Base-by-base conservation (phyloP, 2,888 invertebrate genomes). In the Cephus pulcher region DNA sequence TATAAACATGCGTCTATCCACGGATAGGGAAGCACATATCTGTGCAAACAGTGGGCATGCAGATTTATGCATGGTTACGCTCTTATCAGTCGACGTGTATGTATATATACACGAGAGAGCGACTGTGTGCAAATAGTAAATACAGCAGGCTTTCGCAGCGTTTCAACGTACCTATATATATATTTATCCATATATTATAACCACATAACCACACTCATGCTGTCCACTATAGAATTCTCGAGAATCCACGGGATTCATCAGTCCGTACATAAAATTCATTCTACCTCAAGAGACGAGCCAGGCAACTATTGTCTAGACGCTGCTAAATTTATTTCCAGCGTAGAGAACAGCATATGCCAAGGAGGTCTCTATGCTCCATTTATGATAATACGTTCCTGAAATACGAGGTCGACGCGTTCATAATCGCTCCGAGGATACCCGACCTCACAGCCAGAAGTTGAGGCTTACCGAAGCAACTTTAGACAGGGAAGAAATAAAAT, bases 11-110 rank as follows among this genome's bases (percentile, higher is more conserved):
- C 40, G 79, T 69, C 75, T 76, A 79, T 73, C 73, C 34, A 71
- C 30, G 76, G 75, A 75, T 78, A 73, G 79, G 77, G 73, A 79
- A 80, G 79, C 32, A 74, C 77, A 56, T 23, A 56, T 56, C 56
- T 56, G 23, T 56, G 23, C 56, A 56, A 56, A 56, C 23, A 23
- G 56, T 23, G 23, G 56, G 23, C 56, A 23, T 56, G 56, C 56
- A 56, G 56, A 56, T 56, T 56, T 56, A 56, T 56, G 56, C 56
- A 56, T 23, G 40, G 40, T 40, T 40, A 40, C 4, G 56, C 23
- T 23, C 56, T 56, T 56, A 56, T 56, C 56, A 23, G 23, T 2
- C 56, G 56, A 56, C 56, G 23, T 23, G 23, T 56, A 23, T 35
- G 12, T 35, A 35, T 12, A 12, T 35, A 12, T 23, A 56, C 23